A percentile compares a stretch with the other conserved stretches of the same genome.
Conservation (phyloP, 2,888 invertebrate species). For the Lasioglossum lativentre region DNA sequence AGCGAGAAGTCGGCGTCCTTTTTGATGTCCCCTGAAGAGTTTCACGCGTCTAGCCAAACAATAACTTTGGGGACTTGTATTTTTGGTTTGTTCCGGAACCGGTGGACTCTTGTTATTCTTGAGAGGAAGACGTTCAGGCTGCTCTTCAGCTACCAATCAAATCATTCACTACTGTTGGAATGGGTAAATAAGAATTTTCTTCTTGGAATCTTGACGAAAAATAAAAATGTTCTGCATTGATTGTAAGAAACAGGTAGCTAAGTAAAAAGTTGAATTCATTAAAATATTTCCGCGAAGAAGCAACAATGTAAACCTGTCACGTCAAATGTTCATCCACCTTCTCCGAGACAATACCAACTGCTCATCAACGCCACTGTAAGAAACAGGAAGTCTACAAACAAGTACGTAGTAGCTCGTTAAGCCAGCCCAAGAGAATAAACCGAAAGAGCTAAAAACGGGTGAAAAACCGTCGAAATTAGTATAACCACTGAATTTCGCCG, state of each 20-base stretch:
- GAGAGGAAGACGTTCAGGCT: not conserved
- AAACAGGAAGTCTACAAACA: not conserved
- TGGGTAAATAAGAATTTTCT: not conserved
- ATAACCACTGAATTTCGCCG: not conserved
- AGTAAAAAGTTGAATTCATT: too few relatives aligned
- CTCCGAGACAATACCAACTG: not conserved
- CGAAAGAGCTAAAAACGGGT: not conserved
- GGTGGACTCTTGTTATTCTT: not conserved
- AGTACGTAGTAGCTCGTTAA: not conserved
- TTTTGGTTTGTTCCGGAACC: constrained; percentile 11
- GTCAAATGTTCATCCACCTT: not conserved
- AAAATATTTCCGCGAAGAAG: not conserved
- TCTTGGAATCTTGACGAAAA: not conserved
- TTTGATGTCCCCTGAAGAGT: not conserved
- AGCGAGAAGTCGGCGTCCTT: not conserved
- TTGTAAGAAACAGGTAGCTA: too few relatives aligned
- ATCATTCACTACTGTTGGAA: not conserved
- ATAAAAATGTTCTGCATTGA: too few relatives aligned
- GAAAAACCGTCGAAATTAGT: not conserved
- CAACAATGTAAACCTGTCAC: not conserved
- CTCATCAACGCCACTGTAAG: not conserved
- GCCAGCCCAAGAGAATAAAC: not conserved
- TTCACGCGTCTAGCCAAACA: constrained; percentile 11
- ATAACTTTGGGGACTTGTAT: not conserved
- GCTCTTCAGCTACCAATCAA: not conserved